Percentiles rank a stretch among this genome's conserved stretches.
Evolutionary conservation across 2,113 vertebrate species (phyloP).

Genomic region (Scortum barcoo): DNA sequence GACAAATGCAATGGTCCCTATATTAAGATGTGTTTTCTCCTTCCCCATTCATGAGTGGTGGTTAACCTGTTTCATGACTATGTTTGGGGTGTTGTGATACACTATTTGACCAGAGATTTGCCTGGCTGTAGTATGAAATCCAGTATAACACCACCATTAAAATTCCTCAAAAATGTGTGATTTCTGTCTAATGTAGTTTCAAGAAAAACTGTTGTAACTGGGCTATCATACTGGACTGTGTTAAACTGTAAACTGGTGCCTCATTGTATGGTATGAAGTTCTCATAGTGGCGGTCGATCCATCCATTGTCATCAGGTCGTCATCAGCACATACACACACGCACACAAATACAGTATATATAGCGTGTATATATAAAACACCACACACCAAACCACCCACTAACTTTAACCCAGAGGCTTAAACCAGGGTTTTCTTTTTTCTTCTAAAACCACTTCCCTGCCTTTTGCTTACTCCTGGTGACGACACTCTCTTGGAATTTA

Average conservation of each 20-base stretch:
- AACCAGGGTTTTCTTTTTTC: constrained; percentile 73
- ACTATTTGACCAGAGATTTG: not conserved
- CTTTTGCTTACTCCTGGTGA: constrained; percentile 84
- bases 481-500: constrained; percentile 86
- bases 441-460: constrained; percentile 84
- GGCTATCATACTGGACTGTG: too few species aligned
- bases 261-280: not conserved
- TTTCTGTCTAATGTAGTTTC: not conserved
- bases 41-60: not conserved
- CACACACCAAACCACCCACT: constrained; percentile 69
- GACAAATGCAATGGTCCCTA: not conserved
- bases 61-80: not conserved
- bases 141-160: not conserved
- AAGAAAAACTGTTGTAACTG: not conserved
- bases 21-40: not conserved
- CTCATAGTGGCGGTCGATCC: not conserved
- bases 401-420: constrained; percentile 66
- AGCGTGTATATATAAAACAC: constrained; percentile 43
- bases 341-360: constrained; percentile 12
- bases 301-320: not conserved
- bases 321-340: not conserved
- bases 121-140: not conserved
- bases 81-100: not conserved
- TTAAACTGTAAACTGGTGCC: not conserved
- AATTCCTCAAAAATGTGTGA: not conserved